Base-by-base conservation (phyloP, 2,113 vertebrate species). In the Peucedramus taeniatus region DNA sequence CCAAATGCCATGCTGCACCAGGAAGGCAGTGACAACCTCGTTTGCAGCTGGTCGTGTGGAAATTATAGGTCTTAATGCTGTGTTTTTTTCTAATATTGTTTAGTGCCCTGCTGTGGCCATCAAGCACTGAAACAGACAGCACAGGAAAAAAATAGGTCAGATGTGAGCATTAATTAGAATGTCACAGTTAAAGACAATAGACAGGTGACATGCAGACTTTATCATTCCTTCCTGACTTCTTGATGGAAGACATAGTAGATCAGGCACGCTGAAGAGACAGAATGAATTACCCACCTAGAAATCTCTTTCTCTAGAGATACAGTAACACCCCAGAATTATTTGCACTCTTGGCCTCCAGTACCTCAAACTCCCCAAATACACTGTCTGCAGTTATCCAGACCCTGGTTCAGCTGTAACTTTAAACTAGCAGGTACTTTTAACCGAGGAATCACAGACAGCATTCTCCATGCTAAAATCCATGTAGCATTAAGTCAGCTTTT, bases 71-170 rank as follows among this genome's bases (percentile, higher is more conserved):
- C 64, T 79, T 30, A 71, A 33, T 0, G 6, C 18, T 4, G 18
- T 1, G 8, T 28, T 74, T 91, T 78, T 79, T 83, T 89, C 76
- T 66, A 61, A 53, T 50, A 78, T 6, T 69, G 56, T 61, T 90
- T 70, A 89, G 83, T 64, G 77, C 28, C 72, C 53, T 83, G 78
- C 69, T 71, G 74, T 44, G 49, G 57, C 89, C 89, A 92, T 87
- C 60, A 83, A 92, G 72, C 84, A 81, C 97, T 93, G 95, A 53
- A 97, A 96, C 22, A 97, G 87, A 96, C 6, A 96, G 75, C 65
- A 90, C 9, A 88, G 22, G 53, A 74, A 87, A 59, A 59, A 96
- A 76, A 90, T 1, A 91, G 31, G 45, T 93, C 71, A 93, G 78
- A 76, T 56, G 49, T 78, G 44, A 94, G 66, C 44, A 77, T 56